These are phyloP conservation scores for Conistra vaccinii DNA, from an alignment of 2,888 invertebrate genomes.

Conservation along the genomic window DNA sequence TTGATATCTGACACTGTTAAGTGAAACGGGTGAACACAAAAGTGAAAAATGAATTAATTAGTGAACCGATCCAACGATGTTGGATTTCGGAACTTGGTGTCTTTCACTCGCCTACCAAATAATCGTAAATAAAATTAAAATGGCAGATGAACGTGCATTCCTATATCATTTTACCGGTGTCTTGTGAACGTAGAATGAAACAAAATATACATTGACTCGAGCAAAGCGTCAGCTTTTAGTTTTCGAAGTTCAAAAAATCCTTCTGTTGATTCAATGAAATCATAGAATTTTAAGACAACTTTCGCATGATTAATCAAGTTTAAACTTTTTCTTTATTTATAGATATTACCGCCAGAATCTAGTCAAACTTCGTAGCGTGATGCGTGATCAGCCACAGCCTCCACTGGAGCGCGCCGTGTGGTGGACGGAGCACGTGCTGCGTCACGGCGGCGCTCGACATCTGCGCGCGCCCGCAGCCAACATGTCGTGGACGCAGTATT, in stretches of 20 bases:
- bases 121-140: not conserved
- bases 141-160: not conserved
- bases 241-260: not conserved
- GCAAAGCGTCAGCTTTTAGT: not conserved
- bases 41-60: not conserved
- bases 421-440: too few relatives aligned
- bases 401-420: slow-evolving; percentile 78
- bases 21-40: not conserved
- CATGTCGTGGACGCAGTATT: too few relatives aligned
- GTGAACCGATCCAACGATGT: not conserved
- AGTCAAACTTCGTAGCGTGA: slow-evolving; percentile 30
- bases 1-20: not conserved
- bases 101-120: not conserved
- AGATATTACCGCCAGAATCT: slow-evolving; percentile 57
- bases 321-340: not conserved
- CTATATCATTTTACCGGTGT: not conserved
- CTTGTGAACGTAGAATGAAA: not conserved
- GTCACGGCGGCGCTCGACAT: too few relatives aligned
- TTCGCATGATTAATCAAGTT: not conserved
- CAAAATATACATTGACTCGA: not conserved
- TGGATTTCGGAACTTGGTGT: not conserved
- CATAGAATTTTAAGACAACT: not conserved
- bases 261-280: not conserved
- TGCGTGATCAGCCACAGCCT: slow-evolving; percentile 52
- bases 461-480: too few relatives aligned